Evolutionary conservation across 2,113 vertebrate genomes (phyloP), one percentile per base, ranked within the genome.

Genomic region (Leptosomus discolor): DNA sequence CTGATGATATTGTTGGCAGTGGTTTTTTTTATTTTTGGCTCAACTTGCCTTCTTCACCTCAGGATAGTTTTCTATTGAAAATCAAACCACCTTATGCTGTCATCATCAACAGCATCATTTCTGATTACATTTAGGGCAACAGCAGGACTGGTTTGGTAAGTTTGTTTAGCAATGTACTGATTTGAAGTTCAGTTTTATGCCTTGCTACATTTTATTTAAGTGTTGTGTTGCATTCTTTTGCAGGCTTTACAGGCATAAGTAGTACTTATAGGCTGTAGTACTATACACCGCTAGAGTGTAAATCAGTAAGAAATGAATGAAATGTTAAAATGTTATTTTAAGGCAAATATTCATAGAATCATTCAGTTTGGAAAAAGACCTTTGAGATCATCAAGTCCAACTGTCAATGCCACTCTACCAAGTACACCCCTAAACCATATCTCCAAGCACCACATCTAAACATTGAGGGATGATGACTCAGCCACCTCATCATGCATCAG

Each of bases 191-290:
- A 29, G 11, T 60, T 76, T 79, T 58, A 7, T 73, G 45, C 45
- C 51, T 80, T 63, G 21, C 34, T 53, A 1, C 37, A 12, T n/a
- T 87, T 84, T 81, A 54, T 70, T 81, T 27, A 22, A 26, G n/a
- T n/a, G n/a, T n/a, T n/a, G 43, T 19, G 29, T 45, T 61, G 19
- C 8, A 48, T 46, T 37, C 61, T 7, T 8, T 30, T 65, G 12
- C 53, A 79, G 18, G 14, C 26, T 88, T 50, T 74, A 15, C 3
- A 6, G 14, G 11, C 7, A 4, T 16, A 19, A n/a, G n/a, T n/a
- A n/a, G n/a, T n/a, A n/a, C n/a, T n/a, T n/a, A n/a, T n/a, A 32
- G 5, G 22, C 30, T 61, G 17, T 6, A 9, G 5, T 32, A 1
- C 15, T 46, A 9, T 27, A 36, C 5, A 23, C 39, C 39, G 70